Conservation (phyloP, 2,113 vertebrate species). For the Haplochromis burtoni region DNA sequence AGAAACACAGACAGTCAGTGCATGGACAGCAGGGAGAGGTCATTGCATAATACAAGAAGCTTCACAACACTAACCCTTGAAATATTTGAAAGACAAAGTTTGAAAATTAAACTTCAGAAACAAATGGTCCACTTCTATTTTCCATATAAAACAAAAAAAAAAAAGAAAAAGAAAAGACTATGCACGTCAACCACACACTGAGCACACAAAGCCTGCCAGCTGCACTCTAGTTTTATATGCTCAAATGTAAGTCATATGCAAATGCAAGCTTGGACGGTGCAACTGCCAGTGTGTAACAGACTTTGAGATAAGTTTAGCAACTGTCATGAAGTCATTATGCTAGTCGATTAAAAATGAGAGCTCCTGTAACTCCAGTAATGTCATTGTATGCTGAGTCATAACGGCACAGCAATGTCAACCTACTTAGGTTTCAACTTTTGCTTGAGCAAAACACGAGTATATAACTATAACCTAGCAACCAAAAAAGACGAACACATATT, state of each 20-base stretch:
- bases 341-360: not conserved
- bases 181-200: not conserved
- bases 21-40: not conserved
- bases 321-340: not conserved
- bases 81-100: not conserved
- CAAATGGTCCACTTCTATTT: not conserved
- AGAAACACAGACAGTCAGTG: slow-evolving; percentile 3
- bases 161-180: not conserved
- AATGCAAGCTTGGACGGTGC: not conserved
- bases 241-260: slow-evolving; percentile 24
- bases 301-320: slow-evolving; percentile 18
- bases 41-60: not conserved
- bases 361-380: not conserved
- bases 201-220: not conserved
- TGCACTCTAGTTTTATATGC: not conserved
- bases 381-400: not conserved
- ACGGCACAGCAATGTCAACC: not conserved
- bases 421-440: not conserved
- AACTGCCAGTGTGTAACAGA: slow-evolving; percentile 17
- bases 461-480: not conserved
- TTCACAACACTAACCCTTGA: not conserved
- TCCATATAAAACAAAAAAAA: not conserved
- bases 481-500: not conserved
- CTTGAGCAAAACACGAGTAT: not conserved
- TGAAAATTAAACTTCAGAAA: not conserved